phyloP scores from a whole-genome alignment of 1,140 invertebrate genomes.

The Nymphalis io region DNA sequence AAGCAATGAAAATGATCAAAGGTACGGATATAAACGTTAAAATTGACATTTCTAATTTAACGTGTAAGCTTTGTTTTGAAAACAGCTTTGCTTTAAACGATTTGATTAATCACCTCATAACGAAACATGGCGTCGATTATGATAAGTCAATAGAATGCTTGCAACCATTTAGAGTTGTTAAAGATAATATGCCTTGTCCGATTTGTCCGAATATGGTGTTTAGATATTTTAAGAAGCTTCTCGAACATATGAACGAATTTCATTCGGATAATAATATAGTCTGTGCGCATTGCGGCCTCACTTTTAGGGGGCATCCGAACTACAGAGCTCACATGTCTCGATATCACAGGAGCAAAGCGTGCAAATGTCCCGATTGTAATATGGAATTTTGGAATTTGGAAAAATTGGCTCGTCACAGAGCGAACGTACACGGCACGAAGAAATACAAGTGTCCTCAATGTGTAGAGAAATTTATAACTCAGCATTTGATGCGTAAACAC shows the following conservation, averaged over 20 bases:
- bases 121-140: constrained; percentile 53
- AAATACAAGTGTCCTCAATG: constrained; percentile 51
- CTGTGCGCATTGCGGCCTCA: constrained; percentile 60
- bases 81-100: constrained; percentile 43
- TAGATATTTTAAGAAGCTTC: constrained; percentile 57
- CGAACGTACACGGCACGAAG: constrained; percentile 51
- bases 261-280: constrained; percentile 62
- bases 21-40: constrained; percentile 57
- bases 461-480: constrained; percentile 55
- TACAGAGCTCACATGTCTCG: constrained; percentile 54
- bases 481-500: constrained; percentile 54
- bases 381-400: constrained; percentile 48
- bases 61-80: constrained; percentile 60
- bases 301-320: constrained; percentile 56
- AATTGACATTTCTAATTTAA: constrained; percentile 56
- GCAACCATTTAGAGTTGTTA: constrained; percentile 55
- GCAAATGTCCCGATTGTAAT: constrained; percentile 52
- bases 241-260: constrained; percentile 55
- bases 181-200: constrained; percentile 59
- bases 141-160: constrained; percentile 48
- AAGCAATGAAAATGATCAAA: constrained; percentile 56
- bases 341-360: constrained; percentile 42
- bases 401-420: constrained; percentile 40
- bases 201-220: constrained; percentile 51
- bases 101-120: constrained; percentile 55